These are phyloP conservation scores for Lapara coniferarum DNA, from an alignment of 2,888 invertebrate genomes.

Conservation along the genomic window DNA sequence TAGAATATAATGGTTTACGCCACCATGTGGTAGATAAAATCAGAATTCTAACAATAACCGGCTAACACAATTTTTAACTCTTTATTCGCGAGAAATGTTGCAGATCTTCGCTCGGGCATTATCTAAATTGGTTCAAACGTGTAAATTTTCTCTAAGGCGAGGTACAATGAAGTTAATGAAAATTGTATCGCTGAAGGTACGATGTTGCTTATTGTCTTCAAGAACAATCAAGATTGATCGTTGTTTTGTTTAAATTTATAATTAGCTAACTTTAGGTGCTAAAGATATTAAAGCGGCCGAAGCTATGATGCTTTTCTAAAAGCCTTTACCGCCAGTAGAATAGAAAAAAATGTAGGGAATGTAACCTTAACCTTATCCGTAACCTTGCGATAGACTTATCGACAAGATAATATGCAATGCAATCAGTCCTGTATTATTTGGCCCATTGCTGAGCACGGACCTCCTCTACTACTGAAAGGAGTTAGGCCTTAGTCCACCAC, in stretches of 20 bases:
- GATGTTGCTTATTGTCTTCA: neutral
- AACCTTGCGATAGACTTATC: too few species aligned
- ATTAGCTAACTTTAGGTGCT: neutral
- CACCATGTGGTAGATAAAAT: slow-evolving; percentile 25
- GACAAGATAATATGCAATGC: too few species aligned
- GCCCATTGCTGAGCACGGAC: too few species aligned
- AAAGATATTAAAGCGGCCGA: neutral
- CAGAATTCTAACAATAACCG: slow-evolving; percentile 25
- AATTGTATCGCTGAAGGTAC: slow-evolving; percentile 4
- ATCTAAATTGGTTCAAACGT: slow-evolving; percentile 62
- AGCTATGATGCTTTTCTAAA: too few species aligned
- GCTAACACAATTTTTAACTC: slow-evolving; percentile 34
- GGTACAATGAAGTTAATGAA: slow-evolving; percentile 28
- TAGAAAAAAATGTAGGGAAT: too few species aligned
- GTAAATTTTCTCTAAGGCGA: slow-evolving; percentile 49
- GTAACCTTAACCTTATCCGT: too few species aligned
- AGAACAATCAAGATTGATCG: neutral
- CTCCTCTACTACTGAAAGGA: too few species aligned
- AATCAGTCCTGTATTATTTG: too few species aligned
- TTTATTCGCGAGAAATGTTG: slow-evolving; percentile 51
- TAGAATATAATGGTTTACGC: slow-evolving; percentile 12
- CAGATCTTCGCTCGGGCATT: slow-evolving; percentile 55
- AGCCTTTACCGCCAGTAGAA: too few species aligned
- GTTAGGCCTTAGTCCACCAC: too few species aligned
- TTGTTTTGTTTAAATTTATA: neutral